Conservation (phyloP, 23 tunicate species). For the Diplosoma virens region DNA sequence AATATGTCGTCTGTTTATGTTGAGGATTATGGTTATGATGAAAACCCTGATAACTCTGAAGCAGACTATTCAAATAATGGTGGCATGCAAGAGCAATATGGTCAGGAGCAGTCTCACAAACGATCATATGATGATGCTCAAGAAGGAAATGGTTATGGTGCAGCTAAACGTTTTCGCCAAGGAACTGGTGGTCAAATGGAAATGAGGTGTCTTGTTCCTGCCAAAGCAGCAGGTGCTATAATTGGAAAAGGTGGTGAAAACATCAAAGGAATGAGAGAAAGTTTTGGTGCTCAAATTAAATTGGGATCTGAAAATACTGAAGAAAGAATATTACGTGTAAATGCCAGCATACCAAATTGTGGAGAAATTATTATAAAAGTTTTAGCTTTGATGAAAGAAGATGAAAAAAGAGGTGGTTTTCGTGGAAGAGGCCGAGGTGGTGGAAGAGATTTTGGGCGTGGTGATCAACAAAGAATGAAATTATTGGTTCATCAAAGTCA, state of each 20-base stretch:
- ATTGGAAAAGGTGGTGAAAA: slow-evolving; percentile 84
- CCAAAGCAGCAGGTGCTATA: slow-evolving; percentile 82
- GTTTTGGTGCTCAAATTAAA: slow-evolving; percentile 80
- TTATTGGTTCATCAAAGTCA: slow-evolving; percentile 88
- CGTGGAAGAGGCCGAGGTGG: slow-evolving; percentile 19
- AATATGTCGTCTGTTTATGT: slow-evolving; percentile 25
- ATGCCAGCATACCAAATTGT: slow-evolving; percentile 69
- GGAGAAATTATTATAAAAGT: slow-evolving; percentile 72
- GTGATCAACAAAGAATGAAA: slow-evolving; percentile 40
- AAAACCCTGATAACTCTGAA: background rate
- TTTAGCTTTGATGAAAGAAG: slow-evolving; percentile 40
- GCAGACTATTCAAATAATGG: slow-evolving; percentile 9
- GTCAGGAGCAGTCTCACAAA: slow-evolving; percentile 51
- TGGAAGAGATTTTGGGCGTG: slow-evolving; percentile 8
- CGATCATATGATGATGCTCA: slow-evolving; percentile 56
- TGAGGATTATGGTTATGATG: slow-evolving; percentile 16
- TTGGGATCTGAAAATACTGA: slow-evolving; percentile 68
- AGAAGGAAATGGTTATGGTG: slow-evolving; percentile 32
- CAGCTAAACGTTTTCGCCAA: slow-evolving; percentile 42
- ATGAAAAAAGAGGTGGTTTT: slow-evolving; percentile 9
- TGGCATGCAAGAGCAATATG: slow-evolving; percentile 22
- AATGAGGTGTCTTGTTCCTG: slow-evolving; percentile 83
- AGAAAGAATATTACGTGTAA: slow-evolving; percentile 77
- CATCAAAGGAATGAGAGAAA: slow-evolving; percentile 76
- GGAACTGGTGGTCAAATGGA: slow-evolving; percentile 40